Base-by-base conservation (phyloP, 2,797 vertebrate species). In the Spondyliosoma cantharus region DNA sequence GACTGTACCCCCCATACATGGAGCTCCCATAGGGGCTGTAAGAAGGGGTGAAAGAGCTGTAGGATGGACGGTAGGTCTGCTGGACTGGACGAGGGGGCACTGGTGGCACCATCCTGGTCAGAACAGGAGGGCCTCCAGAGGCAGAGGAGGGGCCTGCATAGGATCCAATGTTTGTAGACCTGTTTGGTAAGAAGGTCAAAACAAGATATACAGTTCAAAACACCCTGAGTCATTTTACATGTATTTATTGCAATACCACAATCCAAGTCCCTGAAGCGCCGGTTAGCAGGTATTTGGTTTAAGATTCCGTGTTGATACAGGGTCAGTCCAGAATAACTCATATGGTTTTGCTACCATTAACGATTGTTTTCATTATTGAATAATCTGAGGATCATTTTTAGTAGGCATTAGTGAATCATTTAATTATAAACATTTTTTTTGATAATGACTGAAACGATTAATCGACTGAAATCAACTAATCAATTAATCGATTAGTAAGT, bases 1-100 rank as follows among this genome's bases (percentile, higher is more conserved):
- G 96, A 58, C 95, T 97, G 80, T 97, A 97, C 60, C 92, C 96
- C 1, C 97, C 95, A 20, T 97, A 97, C n/a, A 96, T 91, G 5
- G 96, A 96, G 92, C 93, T 95, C 78, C 97, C 96, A 64, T 97
- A 98, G 5, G 95, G 95, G 78, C 96, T 96, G 72, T 97, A 97
- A 58, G 95, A 95, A 46, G 97, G 94, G 37, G 93, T 91, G 76
- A 97, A 97, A 1, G 96, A 95, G 72, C 81, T 93, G 32, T 97
- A 97, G 3, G 95, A 85, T 3, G 97, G 97, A 84, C 97, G 95
- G 91, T 96, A 98, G 63, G 94, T 84, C 82, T 94, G 91, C 71
- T 91, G 96, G 7, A 96, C 91, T 0, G 96, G 93, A 42, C 97
- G 96, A 46, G 97, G 97, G 46, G 97, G 95, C 54, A 99, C 78